Base-by-base conservation (phyloP, 1,140 invertebrate species). In the Dysdera silvatica region DNA sequence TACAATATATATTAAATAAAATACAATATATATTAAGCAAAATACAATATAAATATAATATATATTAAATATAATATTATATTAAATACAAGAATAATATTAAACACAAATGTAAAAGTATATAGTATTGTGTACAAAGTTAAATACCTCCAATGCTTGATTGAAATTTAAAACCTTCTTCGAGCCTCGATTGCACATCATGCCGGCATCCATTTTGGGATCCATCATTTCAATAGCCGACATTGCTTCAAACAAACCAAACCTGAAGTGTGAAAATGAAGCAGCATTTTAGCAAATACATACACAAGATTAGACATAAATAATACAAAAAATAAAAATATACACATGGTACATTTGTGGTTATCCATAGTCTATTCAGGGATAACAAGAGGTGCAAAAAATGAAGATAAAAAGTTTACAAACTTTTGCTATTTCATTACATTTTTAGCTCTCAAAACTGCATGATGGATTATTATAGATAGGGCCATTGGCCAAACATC, bases 211-310 rank as follows among this genome's bases (percentile, higher is more conserved):
- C 95, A 98, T 98, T 82, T 98, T 98, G 1, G 94, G 93, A 78
- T 98, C 95, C 95, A 98, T 98, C 90, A 98, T 96, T 77, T 98
- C 95, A 73, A 98, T 98, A 0, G 95, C 95, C 10, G 93, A 96
- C 95, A 98, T 98, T 0, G 95, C 95, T 77, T 98, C 95, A 81
- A 96, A 96, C 20, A 98, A 77, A 1, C 92, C 92, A 83, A 98
- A 81, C 59, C 77, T 79, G 48, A 16, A 58, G 31, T 58, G 40
- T 45, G 58, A 43, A 57, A 63, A 41, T 26, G 47, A 49, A 49
- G 26, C 14, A 40, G 31, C 18, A 40, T 31, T 47, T 16, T 35
- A 48, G 29, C 52, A 23, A 26, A 64, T 20, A 47, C 48, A 33
- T 52, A 35, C 23, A 56, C 10, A 41, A 33, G 43, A 31, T 31